A percentile compares a stretch with the other conserved stretches of the same genome.
Evolutionary conservation across 2,888 invertebrate species (phyloP).

Genomic region (Allophyes oxyacanthae): DNA sequence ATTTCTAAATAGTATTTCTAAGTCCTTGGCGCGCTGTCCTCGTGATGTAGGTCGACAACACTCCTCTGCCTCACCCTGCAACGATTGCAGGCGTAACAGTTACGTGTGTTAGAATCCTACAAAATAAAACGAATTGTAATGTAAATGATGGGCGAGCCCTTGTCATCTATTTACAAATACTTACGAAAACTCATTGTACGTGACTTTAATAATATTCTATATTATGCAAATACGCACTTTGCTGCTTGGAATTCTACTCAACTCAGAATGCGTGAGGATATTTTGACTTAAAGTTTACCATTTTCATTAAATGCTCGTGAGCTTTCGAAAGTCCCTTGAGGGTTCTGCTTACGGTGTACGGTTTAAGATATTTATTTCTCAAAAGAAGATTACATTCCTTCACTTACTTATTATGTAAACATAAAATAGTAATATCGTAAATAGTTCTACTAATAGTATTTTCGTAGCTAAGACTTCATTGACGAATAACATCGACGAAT

Average conservation of each 20-base stretch:
- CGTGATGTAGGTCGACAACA: too few species aligned
- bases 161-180: conserved; percentile 35
- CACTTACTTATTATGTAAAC: too few species aligned
- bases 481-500: too few species aligned
- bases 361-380: too few species aligned
- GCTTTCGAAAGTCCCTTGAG: not conserved
- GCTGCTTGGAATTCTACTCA: conserved; percentile 31
- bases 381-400: too few species aligned
- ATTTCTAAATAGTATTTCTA: too few species aligned
- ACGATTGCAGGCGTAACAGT: not conserved
- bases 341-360: too few species aligned
- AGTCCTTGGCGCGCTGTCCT: not conserved
- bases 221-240: conserved; percentile 28
- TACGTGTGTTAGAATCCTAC: not conserved
- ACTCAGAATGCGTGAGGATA: conserved; percentile 19
- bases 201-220: conserved; percentile 31
- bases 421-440: too few species aligned
- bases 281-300: not conserved
- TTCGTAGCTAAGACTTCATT: too few species aligned
- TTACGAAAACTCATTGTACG: conserved; percentile 46
- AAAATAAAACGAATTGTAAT: conserved; percentile 18
- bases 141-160: conserved; percentile 21
- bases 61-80: not conserved
- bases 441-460: too few species aligned
- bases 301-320: not conserved